A percentile compares a stretch with the other conserved stretches of the same genome.
Conservation (phyloP, 2,113 vertebrate genomes). For the Heteronetta atricapilla region DNA sequence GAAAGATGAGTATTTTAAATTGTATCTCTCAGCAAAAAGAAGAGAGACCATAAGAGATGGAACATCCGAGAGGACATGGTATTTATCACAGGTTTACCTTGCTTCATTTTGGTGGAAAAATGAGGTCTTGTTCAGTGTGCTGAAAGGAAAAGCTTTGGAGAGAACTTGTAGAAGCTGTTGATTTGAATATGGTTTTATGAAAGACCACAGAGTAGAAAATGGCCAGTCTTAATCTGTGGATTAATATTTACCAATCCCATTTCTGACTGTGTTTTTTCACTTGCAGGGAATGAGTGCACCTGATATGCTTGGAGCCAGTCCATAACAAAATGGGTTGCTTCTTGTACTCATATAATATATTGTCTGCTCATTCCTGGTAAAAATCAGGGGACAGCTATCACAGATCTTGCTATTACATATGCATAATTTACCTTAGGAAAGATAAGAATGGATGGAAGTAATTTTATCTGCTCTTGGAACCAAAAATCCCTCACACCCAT, state of each 20-base stretch:
- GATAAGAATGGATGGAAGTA: not conserved
- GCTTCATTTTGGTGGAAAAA: not conserved
- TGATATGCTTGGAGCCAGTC: not conserved
- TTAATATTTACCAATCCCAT: not conserved
- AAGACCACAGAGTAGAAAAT: not conserved
- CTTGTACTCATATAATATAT: not conserved
- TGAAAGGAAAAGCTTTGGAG: not conserved
- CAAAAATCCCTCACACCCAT: not conserved
- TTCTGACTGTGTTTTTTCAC: not conserved
- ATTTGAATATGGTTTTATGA: not conserved
- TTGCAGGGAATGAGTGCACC: not conserved
- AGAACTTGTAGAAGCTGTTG: not conserved
- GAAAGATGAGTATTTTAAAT: not conserved
- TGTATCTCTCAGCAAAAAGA: not conserved
- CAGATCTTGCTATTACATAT: conserved; percentile 1
- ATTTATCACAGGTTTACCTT: not conserved
- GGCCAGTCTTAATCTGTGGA: not conserved
- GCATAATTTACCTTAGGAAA: conserved; percentile 23
- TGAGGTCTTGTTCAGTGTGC: not conserved
- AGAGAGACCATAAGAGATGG: not conserved
- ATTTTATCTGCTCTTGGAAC: conserved; percentile 23
- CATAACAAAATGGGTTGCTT: not conserved
- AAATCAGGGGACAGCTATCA: not conserved
- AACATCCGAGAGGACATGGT: not conserved
- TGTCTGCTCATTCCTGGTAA: not conserved